Conservation (phyloP, 1,140 invertebrate species). For the Drosophila saltans region DNA sequence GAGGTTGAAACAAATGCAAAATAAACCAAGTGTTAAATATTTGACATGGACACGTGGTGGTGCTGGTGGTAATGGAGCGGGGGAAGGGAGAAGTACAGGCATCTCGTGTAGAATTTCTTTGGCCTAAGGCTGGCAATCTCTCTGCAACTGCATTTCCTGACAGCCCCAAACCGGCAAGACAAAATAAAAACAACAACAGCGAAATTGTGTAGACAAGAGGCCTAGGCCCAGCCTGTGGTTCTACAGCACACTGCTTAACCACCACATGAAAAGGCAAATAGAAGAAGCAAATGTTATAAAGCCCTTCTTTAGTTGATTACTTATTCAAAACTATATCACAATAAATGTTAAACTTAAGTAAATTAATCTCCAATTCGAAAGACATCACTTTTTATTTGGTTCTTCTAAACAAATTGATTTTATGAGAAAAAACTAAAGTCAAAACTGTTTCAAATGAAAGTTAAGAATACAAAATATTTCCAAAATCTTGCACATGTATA, state of each 20-base stretch:
- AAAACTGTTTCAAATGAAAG: too few relatives aligned
- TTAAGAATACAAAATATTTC: too few relatives aligned
- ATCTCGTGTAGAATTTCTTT: slow-evolving; percentile 29
- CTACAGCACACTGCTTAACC: not conserved
- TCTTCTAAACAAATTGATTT: too few relatives aligned
- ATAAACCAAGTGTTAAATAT: slow-evolving; percentile 80
- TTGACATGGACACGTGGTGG: slow-evolving; percentile 60
- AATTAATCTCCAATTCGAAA: too few relatives aligned
- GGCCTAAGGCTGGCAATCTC: slow-evolving; percentile 20
- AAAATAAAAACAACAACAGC: slow-evolving; percentile 26
- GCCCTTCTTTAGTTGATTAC: too few relatives aligned
- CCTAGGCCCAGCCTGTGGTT: slow-evolving; percentile 29
- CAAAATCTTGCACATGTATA: not conserved
- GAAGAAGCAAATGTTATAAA: too few relatives aligned
- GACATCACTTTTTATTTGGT: too few relatives aligned
- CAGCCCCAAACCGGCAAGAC: slow-evolving; percentile 22
- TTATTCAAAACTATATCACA: too few relatives aligned
- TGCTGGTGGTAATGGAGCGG: slow-evolving; percentile 14
- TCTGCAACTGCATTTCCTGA: slow-evolving; percentile 76
- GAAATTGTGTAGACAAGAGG: slow-evolving; percentile 38
- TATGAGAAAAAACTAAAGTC: too few relatives aligned
- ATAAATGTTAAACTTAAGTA: too few relatives aligned
- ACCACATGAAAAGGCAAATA: too few relatives aligned
- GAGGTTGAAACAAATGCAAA: slow-evolving; percentile 58
- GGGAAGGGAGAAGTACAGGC: slow-evolving; percentile 12